Evolutionary conservation across 1,140 invertebrate species (phyloP).

Genomic region (Hyphantria cunea): DNA sequence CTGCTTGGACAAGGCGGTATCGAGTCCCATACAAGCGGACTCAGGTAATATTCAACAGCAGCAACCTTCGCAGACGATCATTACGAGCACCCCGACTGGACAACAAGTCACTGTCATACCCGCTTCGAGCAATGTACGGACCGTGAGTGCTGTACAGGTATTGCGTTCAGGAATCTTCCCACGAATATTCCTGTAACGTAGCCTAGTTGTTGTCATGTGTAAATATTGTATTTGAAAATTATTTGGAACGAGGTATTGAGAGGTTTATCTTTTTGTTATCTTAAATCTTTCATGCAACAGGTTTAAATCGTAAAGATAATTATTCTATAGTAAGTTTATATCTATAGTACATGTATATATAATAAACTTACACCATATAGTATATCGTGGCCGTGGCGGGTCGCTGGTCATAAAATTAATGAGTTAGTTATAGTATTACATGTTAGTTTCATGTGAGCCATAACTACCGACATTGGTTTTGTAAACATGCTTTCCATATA

Average conservation of each 20-base stretch:
- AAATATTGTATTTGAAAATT: not conserved
- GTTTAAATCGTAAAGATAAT: too few relatives aligned
- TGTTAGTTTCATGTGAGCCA: too few relatives aligned
- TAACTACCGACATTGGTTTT: too few relatives aligned
- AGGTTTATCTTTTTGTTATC: too few relatives aligned
- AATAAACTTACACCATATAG: too few relatives aligned
- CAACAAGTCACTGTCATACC: conserved; percentile 78
- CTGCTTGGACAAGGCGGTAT: conserved; percentile 69
- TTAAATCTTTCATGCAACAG: too few relatives aligned
- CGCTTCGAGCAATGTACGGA: conserved; percentile 63
- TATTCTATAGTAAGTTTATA: too few relatives aligned
- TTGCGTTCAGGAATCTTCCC: conserved; percentile 35
- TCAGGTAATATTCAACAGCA: conserved; percentile 53
- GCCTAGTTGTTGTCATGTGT: conserved; percentile 12
- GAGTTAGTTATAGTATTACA: too few relatives aligned
- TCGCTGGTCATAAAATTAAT: too few relatives aligned
- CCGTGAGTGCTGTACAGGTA: conserved; percentile 75
- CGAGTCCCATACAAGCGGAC: conserved; percentile 60
- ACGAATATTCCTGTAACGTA: conserved; percentile 33
- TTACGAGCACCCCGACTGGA: conserved; percentile 59
- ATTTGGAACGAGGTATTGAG: not conserved
- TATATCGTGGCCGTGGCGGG: too few relatives aligned
- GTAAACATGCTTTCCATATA: too few relatives aligned
- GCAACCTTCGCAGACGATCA: conserved; percentile 60
- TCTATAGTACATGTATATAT: too few relatives aligned